Evolutionary conservation across 2,113 vertebrate species (phyloP).

Genomic region (Hemicordylus capensis): DNA sequence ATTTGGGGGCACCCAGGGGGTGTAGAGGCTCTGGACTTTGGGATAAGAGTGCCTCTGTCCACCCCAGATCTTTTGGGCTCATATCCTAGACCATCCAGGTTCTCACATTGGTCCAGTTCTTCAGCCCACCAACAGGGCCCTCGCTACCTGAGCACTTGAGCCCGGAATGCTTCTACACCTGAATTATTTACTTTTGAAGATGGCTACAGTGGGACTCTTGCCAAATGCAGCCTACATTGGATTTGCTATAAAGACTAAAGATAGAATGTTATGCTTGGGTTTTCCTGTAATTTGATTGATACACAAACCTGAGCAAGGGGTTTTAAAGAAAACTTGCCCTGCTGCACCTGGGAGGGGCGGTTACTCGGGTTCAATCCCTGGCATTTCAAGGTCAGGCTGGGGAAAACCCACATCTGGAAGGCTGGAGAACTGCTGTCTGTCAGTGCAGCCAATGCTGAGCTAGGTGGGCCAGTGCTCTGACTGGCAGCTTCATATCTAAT

Average conservation of each 20-base stretch:
- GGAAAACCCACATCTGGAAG: too few species aligned
- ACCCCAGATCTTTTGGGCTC: neutral
- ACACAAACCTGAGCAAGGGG: neutral
- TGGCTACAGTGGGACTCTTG: neutral
- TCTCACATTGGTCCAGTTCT: neutral
- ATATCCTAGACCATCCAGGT: neutral
- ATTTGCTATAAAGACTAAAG: neutral
- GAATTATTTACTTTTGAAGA: neutral
- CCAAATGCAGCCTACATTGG: neutral
- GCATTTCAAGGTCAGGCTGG: too few species aligned
- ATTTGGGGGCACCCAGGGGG: too few species aligned
- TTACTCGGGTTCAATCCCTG: too few species aligned
- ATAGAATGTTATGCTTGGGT: neutral
- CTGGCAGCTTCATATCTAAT: too few species aligned
- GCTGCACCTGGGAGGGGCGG: neutral
- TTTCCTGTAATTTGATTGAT: neutral
- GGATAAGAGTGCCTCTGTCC: too few species aligned
- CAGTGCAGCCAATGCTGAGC: too few species aligned
- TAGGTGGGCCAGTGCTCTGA: too few species aligned
- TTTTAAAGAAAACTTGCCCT: neutral
- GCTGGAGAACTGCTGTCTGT: too few species aligned
- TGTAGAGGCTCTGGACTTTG: too few species aligned
- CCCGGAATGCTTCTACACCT: neutral
- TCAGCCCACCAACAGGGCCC: neutral
- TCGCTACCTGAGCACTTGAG: too few species aligned